Base-by-base conservation (phyloP, 2,113 vertebrate species). In the Ardeotis arabs region DNA sequence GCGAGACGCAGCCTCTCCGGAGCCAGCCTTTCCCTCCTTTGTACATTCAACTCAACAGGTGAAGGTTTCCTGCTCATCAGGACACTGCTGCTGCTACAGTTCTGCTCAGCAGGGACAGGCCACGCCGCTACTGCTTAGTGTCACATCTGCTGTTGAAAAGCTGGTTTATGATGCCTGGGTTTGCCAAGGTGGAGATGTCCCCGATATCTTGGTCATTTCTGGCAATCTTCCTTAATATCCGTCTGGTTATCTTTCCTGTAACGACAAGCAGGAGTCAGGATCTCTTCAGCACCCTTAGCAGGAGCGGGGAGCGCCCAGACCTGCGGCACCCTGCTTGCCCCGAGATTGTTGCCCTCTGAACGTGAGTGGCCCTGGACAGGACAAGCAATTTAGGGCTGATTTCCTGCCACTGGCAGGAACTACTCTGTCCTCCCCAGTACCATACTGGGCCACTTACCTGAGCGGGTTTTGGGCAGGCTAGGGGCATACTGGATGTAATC, bases 401-500 rank as follows among this genome's bases (percentile, higher is more conserved):
- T 45, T 49, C 63, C n/a, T n/a, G 39, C 27, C 66, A 7, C 37
- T 6, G 35, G 39, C 59, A 89, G 75, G 45, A 85, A 12, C 10
- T 14, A 17, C 35, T 35, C 37, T 4, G 21, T 27, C 11, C 56
- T 35, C 18, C 53, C 67, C 70, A 56, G 86, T 35, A 33, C n/a
- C 12, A 45, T 3, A 16, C 56, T 22, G 8, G 14, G 76, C 5
- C 49, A 18, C 84, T 93, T 98, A 99, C 99, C 99, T 97, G 99
- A 99, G 97, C 99, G 98, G 47, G 99, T 99, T 98, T 99, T 99
- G 90, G 99, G 99, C 90, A 99, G 98, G n/a, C 98, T 98, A 4
- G 99, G 99, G 21, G 99, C 99, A 3, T 99, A 98, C 98, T 99
- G 99, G 95, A 99, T 99, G 96, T 98, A 99, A 98, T 99, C 99